These are phyloP conservation scores for Pygmarrhopalites habei DNA, from an alignment of 1,140 invertebrate species.

Conservation along the genomic window DNA sequence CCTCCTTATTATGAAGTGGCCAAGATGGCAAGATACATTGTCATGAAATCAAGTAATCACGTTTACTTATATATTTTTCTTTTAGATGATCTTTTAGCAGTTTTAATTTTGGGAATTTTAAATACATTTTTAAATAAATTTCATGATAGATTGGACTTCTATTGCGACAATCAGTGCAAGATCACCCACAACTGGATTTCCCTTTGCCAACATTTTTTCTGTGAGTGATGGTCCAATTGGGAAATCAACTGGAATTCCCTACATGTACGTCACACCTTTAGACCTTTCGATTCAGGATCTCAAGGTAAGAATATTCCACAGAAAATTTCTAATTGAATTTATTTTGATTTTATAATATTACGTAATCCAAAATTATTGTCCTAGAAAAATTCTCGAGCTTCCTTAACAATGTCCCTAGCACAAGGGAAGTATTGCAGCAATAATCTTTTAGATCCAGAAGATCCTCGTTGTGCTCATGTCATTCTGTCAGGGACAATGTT, in stretches of 20 bases:
- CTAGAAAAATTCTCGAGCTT: slow-evolving; percentile 57
- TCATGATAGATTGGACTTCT: slow-evolving; percentile 58
- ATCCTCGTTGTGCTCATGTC: slow-evolving; percentile 67
- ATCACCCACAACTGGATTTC: slow-evolving; percentile 56
- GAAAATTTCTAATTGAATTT: not conserved
- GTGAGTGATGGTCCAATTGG: slow-evolving; percentile 60
- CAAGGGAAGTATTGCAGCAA: slow-evolving; percentile 58
- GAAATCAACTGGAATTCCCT: slow-evolving; percentile 66
- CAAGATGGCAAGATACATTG: slow-evolving; percentile 50
- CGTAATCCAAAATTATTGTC: slow-evolving; percentile 20
- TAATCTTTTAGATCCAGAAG: slow-evolving; percentile 63
- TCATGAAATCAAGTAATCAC: slow-evolving; percentile 47
- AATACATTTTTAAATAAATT: not conserved
- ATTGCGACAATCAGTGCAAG: slow-evolving; percentile 63
- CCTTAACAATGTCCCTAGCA: slow-evolving; percentile 60
- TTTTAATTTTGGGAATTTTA: slow-evolving; percentile 6
- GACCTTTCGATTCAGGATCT: slow-evolving; percentile 68
- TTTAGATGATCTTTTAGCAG: not conserved
- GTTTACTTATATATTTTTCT: not conserved
- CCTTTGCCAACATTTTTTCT: slow-evolving; percentile 66
- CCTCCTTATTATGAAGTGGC: slow-evolving; percentile 46
- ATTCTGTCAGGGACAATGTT: slow-evolving; percentile 63
- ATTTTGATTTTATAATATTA: not conserved
- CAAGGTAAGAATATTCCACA: slow-evolving; percentile 47
- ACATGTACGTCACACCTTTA: slow-evolving; percentile 66